Evolutionary conservation across 2,888 invertebrate species (phyloP), one percentile per base, ranked within the genome.

Genomic region (Tipula vernalis): DNA sequence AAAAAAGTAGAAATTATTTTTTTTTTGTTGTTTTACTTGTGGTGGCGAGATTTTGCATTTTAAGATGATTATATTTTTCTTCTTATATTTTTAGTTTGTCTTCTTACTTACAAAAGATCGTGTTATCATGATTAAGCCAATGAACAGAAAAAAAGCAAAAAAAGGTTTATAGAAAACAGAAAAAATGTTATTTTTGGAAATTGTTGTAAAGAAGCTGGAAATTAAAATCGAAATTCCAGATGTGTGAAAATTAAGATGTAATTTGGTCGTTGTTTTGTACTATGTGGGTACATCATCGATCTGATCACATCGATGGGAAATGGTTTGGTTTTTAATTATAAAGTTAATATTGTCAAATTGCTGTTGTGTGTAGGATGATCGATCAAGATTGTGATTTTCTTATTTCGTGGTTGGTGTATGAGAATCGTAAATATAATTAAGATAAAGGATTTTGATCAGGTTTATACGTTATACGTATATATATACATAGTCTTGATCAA

Each of bases 301-400:
- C 39, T 3, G 39, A 39, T 39, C 39, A 39, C 44, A 71, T 28
- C 71, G 71, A 28, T 71, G 71, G 71, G 71, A 71, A 28, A 71
- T 71, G 15, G 39, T 39, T 71, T 6, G 71, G 6, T 15, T 57
- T 71, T 71, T 71, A 71, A 71, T 71, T 71, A 71, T 28, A 71
- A 71, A 71, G 71, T 71, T 71, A 71, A 71, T 71, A 71, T 71
- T 71, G 71, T 71, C 71, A 71, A 71, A 71, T 71, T 71, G 51
- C 15, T 51, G 8, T 51, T 0, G 18, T 71, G 71, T 71, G 71
- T 71, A 71, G 71, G 71, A 71, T 10, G 71, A 71, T 71, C 71
- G 71, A 71, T 71, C 71, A 71, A 71, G 71, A 71, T 71, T 71
- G 71, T 71, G 28, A 28, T 71, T 71, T 71, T 71, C 51, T 51